Evolutionary conservation across 2,888 invertebrate genomes (phyloP), one percentile per base, ranked within the genome.

Genomic region (Cotesia congregata): DNA sequence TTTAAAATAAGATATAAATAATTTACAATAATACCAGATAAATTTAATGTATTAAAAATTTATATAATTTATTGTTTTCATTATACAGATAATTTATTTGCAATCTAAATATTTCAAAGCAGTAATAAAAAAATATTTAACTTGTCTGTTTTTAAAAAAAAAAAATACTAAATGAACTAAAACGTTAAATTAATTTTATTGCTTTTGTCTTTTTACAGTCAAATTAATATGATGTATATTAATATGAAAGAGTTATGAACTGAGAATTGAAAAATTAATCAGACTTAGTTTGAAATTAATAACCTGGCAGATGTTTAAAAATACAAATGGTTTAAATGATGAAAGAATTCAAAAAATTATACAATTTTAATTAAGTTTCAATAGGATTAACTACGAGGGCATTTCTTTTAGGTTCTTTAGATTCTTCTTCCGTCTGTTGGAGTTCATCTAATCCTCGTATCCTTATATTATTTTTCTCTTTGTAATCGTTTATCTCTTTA

Each of bases 401-500:
- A 75, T 86, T 88, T 80, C 86, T 83, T 79, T 88, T 89, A 30
- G 83, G 77, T 80, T 88, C 88, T 59, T 77, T 86, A 4, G 83
- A 79, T n/a, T 86, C 86, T 69, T 87, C 86, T 39, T 83, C 85
- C 39, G 85, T 85, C n/a, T 80, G 83, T 39, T 84, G 86, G n/a
- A 86, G 73, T 78, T 93, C 93, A 77, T 93, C 93, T 82, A 92
- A 92, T 6, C 94, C 94, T 86, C 95, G 93, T 83, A 98, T 94
- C 86, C 93, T 94, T 85, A 98, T 96, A 88, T 97, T 96, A 88
- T 97, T 93, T 85, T 94, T 94, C 87, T 97, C 97, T 87, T 97
- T 95, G 90, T 96, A 98, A 81, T 96, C 95, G 88, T 97, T 97
- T 79, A 98, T 94, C 90, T 98, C 97, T 80, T 92, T 90, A 0